phyloP scores from a whole-genome alignment of 2,797 vertebrate genomes.

The Erethizon dorsatum region DNA sequence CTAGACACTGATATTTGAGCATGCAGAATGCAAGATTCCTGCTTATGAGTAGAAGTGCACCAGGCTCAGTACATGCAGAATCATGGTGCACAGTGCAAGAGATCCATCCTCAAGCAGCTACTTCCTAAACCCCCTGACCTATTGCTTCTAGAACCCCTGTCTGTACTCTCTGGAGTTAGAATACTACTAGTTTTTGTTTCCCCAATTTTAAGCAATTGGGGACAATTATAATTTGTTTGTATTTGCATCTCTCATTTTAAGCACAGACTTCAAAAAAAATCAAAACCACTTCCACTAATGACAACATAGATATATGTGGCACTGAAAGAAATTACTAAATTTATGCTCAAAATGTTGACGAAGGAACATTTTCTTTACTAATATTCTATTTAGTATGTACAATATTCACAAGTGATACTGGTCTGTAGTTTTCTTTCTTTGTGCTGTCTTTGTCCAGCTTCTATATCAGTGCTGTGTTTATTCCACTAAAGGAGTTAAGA shows the following conservation, averaged over 20 bases:
- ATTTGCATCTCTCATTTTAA: neutral
- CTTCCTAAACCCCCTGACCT: neutral
- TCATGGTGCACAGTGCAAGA: no score
- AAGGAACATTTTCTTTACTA: neutral
- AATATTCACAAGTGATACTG: neutral
- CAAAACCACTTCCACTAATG: neutral
- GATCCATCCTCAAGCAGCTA: neutral
- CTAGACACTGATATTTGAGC: neutral
- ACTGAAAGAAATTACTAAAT: slow-evolving; percentile 43
- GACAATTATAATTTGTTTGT: neutral
- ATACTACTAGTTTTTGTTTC: slow-evolving; percentile 11
- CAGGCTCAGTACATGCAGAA: neutral
- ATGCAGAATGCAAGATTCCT: neutral
- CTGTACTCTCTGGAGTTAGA: neutral
- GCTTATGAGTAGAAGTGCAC: neutral
- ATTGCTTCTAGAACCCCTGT: neutral
- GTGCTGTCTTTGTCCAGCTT: neutral
- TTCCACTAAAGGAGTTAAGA: neutral
- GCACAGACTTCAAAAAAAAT: neutral
- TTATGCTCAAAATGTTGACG: neutral
- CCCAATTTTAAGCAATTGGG: neutral
- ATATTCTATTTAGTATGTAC: neutral
- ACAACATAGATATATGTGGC: neutral
- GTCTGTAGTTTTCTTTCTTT: neutral
- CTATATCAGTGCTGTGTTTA: neutral